Evolutionary conservation across 2,113 vertebrate species (phyloP).

Genomic region (Grammomys surdaster): DNA sequence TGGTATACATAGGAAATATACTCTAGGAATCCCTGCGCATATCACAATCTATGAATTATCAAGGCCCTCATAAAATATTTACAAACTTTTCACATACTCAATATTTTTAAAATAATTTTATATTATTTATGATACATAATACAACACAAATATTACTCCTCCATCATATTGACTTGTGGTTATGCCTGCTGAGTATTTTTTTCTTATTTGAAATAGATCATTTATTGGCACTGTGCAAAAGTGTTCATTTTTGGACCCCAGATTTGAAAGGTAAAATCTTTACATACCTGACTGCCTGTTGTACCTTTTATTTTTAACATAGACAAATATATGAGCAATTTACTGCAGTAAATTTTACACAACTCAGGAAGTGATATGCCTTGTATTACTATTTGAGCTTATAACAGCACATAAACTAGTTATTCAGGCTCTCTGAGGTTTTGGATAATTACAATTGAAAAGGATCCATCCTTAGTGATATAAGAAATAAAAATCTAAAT

Average conservation of each 20-base stretch:
- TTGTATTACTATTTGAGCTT: background rate
- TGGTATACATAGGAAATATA: background rate
- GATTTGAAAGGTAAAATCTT: too few species aligned
- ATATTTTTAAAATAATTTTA: background rate
- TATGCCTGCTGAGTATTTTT: background rate
- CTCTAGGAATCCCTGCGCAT: background rate
- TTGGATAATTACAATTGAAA: slow-evolving; percentile 20
- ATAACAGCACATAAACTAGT: background rate
- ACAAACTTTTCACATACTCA: background rate
- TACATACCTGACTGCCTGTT: too few species aligned
- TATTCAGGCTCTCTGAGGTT: background rate
- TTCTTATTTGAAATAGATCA: too few species aligned
- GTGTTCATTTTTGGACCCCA: too few species aligned
- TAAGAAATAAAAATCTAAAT: background rate
- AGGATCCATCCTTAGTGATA: background rate
- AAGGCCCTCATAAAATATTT: background rate
- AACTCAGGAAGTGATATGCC: background rate
- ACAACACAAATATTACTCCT: background rate
- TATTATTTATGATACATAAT: background rate
- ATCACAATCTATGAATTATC: background rate
- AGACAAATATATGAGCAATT: too few species aligned
- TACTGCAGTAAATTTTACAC: background rate
- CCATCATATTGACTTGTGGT: background rate
- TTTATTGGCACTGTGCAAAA: too few species aligned
- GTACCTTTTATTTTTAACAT: too few species aligned